A percentile compares a stretch with the other conserved stretches of the same genome.
phyloP scores from a whole-genome alignment of 2,888 invertebrate species.

The Deilephila elpenor region DNA sequence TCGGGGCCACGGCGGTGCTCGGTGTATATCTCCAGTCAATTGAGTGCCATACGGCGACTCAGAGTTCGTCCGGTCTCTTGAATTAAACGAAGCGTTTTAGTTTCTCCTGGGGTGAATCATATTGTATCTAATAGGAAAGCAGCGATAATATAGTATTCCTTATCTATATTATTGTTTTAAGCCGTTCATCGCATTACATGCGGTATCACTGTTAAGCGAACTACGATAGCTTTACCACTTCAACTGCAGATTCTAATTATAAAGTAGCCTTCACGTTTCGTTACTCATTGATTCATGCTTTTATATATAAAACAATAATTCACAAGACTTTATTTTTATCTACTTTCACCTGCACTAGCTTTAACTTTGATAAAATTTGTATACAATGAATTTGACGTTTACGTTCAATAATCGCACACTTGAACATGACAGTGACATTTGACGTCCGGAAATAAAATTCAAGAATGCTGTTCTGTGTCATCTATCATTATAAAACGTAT shows the following conservation, averaged over 20 bases:
- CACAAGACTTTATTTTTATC: neutral
- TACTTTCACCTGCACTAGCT: neutral
- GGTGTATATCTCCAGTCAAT: slow-evolving; percentile 55
- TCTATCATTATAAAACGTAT: neutral
- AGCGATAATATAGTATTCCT: slow-evolving; percentile 7
- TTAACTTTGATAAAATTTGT: too few species aligned
- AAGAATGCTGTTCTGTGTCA: neutral
- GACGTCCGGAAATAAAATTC: slow-evolving; percentile 5
- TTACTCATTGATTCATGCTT: slow-evolving; percentile 15
- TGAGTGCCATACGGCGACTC: slow-evolving; percentile 54
- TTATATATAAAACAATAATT: neutral
- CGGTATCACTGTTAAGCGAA: slow-evolving; percentile 2
- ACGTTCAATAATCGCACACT: neutral
- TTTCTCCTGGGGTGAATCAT: slow-evolving; percentile 14
- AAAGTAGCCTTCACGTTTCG: slow-evolving; percentile 4
- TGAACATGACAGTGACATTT: slow-evolving; percentile 9
- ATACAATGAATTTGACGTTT: slow-evolving; percentile 2
- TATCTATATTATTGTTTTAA: neutral
- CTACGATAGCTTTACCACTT: slow-evolving; percentile 6
- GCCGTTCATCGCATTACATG: slow-evolving; percentile 5
- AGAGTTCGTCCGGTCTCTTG: slow-evolving; percentile 51
- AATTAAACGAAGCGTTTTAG: slow-evolving; percentile 35
- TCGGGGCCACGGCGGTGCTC: slow-evolving; percentile 58
- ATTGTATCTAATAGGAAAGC: slow-evolving; percentile 21
- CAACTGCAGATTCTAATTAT: slow-evolving; percentile 12